phyloP scores from a whole-genome alignment of 2,113 vertebrate genomes.

The Pelusios castaneus region DNA sequence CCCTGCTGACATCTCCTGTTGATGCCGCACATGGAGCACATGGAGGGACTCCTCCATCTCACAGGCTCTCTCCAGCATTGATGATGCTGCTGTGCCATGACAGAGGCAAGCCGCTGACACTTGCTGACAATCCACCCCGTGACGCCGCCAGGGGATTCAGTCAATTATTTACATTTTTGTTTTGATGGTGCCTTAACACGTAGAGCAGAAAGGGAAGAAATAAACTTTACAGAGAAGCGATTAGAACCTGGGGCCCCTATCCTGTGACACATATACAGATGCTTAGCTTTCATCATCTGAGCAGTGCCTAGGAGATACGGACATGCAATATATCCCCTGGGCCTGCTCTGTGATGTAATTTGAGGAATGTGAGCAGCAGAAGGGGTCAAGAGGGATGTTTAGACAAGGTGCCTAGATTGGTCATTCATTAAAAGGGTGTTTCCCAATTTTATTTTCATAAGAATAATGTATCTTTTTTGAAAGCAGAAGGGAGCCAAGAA shows the following conservation, averaged over 20 bases:
- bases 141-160: neutral
- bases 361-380: neutral
- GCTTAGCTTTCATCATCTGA: neutral
- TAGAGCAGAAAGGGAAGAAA: neutral
- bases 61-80: neutral
- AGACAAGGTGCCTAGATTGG: neutral
- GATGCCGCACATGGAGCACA: neutral
- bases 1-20: too few relatives aligned
- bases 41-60: neutral
- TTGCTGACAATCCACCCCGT: neutral
- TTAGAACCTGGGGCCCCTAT: neutral
- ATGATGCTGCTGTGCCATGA: neutral
- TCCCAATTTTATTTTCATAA: rapidly evolving
- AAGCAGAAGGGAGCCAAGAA: neutral
- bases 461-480: rapidly evolving
- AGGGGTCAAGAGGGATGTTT: neutral
- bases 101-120: neutral
- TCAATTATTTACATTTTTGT: neutral
- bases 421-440: neutral
- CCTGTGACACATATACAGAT: neutral
- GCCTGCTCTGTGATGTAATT: neutral
- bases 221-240: neutral
- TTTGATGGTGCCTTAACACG: neutral
- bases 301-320: neutral
- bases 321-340: neutral